Base-by-base conservation (phyloP, 2,113 vertebrate genomes). In the Neolamprologus brichardi region DNA sequence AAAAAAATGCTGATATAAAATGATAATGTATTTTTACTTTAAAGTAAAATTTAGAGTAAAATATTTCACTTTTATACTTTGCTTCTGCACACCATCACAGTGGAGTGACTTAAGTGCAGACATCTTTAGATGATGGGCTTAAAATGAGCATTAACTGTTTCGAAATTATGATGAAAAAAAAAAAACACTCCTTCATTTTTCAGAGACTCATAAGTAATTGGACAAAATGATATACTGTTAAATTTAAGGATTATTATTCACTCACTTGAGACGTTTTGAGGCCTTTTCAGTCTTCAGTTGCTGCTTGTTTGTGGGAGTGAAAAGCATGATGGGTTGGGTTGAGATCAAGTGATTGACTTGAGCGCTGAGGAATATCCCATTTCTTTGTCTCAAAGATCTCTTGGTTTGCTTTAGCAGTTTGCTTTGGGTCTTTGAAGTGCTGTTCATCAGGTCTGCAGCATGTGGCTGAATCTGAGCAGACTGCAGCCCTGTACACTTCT, bases 121-220 rank as follows among this genome's bases (percentile, higher is more conserved):
- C 9, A 77, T 17, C 70, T 49, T 28, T 75, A 75, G 41, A 28
- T 18, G 8, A 46, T 7, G 13, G 39, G 23, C 14, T 46, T 75
- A 46, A 17, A 28, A 17, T 44, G 15, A 17, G 14, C 39, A 46
- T 2, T 12, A 75, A 75, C 15, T 12, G 4, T 75, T 75, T 46
- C 0, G 4, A 64, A 64, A 37, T 64, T 64, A 64, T 3, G 60
- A 64, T 60, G 0, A 1, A n/a, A 60, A 58, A 20, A 20, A 9
- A 5, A 32, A 8, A 3, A 3, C 5, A 28, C 1, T 25, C 12
- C n/a, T 20, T 20, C 37, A 70, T 70, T 72, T 72, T 72, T 62
- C 20, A 44, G 64, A 44, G 9, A 17, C 23, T 49, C 23, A 12
- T 28, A 75, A 75, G 4, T 75, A 75, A 49, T 18, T 28, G 41